Evolutionary conservation across 2,113 vertebrate species (phyloP).

Genomic region (Canis aureus): DNA sequence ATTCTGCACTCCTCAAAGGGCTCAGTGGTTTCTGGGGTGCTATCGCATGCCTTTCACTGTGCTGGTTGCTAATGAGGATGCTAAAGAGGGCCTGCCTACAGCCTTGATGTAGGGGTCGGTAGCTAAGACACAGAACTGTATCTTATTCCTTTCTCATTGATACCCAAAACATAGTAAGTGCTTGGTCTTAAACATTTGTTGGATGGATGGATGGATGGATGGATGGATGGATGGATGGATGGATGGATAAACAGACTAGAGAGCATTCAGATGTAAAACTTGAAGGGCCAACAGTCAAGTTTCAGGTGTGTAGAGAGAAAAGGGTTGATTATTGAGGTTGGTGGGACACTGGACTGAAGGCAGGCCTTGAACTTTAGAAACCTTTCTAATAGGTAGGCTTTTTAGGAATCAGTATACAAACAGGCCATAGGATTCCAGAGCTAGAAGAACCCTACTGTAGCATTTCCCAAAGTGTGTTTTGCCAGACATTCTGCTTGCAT

Average conservation of each 20-base stretch:
- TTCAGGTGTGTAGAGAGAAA: conserved; percentile 41
- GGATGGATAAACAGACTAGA: neutral
- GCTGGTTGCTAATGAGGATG: neutral
- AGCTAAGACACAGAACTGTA: neutral
- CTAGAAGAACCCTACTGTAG: neutral
- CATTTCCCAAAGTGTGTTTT: neutral
- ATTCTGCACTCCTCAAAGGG: neutral
- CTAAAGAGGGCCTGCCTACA: neutral
- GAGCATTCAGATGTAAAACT: conserved; percentile 1
- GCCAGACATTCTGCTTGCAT: neutral
- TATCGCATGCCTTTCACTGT: neutral
- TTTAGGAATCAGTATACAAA: neutral
- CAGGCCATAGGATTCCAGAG: neutral
- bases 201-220: neutral
- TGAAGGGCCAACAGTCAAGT: neutral
- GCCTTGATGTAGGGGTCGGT: neutral
- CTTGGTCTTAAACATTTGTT: conserved; percentile 40
- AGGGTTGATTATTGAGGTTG: neutral
- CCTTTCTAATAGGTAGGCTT: neutral
- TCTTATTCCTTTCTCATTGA: conserved; percentile 8
- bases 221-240: neutral
- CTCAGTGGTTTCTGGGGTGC: neutral
- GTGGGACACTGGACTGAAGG: neutral
- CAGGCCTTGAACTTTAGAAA: neutral
- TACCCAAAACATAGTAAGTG: neutral